These are phyloP conservation scores for Pseudochromis fuscus DNA, from an alignment of 2,797 vertebrate genomes.

Conservation along the genomic window DNA sequence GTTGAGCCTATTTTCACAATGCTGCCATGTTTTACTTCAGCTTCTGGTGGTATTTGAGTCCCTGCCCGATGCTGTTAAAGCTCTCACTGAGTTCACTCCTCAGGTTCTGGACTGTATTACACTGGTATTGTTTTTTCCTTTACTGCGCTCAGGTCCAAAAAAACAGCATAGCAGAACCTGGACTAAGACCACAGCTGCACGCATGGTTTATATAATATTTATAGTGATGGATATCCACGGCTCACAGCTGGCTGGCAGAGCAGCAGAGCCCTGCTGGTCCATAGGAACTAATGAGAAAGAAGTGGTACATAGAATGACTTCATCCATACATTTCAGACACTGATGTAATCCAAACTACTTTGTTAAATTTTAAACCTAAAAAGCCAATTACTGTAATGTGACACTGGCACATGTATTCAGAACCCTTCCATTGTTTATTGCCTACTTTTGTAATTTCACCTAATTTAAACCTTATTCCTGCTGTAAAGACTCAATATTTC, in stretches of 20 bases:
- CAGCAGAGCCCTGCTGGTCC: conserved; percentile 18
- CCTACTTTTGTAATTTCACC: background rate
- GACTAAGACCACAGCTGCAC: conserved; percentile 2
- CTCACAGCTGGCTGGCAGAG: conserved; percentile 12
- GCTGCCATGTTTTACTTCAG: background rate
- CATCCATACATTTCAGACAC: conserved; percentile 21
- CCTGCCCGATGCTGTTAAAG: background rate
- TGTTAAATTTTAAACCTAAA: conserved; percentile 11
- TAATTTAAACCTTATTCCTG: conserved; percentile 10
- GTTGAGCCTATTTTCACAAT: background rate
- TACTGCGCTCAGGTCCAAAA: conserved; percentile 2
- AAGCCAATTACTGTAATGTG: background rate
- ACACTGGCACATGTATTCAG: background rate
- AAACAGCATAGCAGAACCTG: conserved; percentile 12
- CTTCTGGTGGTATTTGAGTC: background rate
- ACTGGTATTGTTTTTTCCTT: conserved; percentile 9
- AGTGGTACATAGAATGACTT: conserved; percentile 26
- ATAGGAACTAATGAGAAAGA: conserved; percentile 34
- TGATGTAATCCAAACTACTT: background rate
- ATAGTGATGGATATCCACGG: conserved; percentile 12
- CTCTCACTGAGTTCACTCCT: background rate
- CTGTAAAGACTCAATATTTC: background rate
- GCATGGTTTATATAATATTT: conserved; percentile 20
- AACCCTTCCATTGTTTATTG: background rate
- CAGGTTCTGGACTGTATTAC: conserved; percentile 21